Evolutionary conservation across 2,888 invertebrate genomes (phyloP), one percentile per base, ranked within the genome.

Genomic region (Pyrochroa serraticornis): DNA sequence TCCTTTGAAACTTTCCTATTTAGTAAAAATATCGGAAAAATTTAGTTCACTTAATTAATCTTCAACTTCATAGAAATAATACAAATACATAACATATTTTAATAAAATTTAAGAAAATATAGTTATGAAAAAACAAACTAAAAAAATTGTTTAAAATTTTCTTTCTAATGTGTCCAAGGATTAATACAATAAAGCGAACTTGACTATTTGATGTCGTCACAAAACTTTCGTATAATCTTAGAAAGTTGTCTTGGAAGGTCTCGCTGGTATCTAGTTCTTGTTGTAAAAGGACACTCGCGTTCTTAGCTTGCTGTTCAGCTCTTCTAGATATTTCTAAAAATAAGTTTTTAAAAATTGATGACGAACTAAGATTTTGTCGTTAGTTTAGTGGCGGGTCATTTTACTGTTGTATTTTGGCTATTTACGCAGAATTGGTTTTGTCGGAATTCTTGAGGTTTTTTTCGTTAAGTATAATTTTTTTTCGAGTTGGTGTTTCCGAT

Each of bases 201-300:
- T n/a, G n/a, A n/a, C n/a, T n/a, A n/a, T n/a, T n/a, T n/a, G n/a
- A n/a, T n/a, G n/a, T n/a, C n/a, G n/a, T n/a, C n/a, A n/a, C n/a
- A n/a, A 99, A 82, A 22, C 92, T 93, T 83, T 99, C 99, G 32
- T 97, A 97, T 55, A 99, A 84, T 61, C 93, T 87, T 52, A 99
- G 98, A 80, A 99, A 97, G 84, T 99, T 98, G 80, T 95, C 92
- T 80, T 98, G 98, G 63, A 98, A 97, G 65, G 91, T 89, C 83
- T 98, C 98, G 74, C 95, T 94, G 75, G 92, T 97, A 77, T 95
- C 92, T 58, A 97, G 81, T 72, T 95, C 95, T 71, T 90, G 91
- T 78, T 95, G 93, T 57, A 96, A 83, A 60, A 89, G 43, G 85
- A 84, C 46, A 93, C 87, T 71, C 90, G 85, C 13, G 82, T 81